Evolutionary conservation across 2,113 vertebrate species (phyloP), one percentile per base, ranked within the genome.

Genomic region (Caretta caretta): DNA sequence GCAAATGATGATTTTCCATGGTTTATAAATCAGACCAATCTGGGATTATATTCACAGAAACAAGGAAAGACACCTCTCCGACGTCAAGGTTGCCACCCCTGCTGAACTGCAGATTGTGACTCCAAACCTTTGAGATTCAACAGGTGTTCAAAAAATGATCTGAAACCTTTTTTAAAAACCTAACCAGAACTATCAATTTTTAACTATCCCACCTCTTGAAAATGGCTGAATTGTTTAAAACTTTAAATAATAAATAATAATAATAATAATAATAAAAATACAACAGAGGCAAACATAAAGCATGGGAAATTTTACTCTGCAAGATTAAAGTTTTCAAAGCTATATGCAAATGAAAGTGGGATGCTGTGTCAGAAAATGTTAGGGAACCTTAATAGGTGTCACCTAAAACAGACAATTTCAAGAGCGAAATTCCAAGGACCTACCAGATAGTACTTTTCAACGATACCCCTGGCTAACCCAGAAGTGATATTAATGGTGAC

Each of bases 31-130:
- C 92, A 56, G 48, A 78, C 85, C 82, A 92, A 93, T 80, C 89
- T 93, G 93, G 92, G 96, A 89, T 90, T 27, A 87, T 46, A 92
- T 97, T 95, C 95, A 93, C 86, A 92, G 92, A 89, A 89, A 93
- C 90, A 80, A 92, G 89, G 88, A 38, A 59, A 95, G 85, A 94
- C 92, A 92, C 88, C 80, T 94, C 56, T 90, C 87, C 48, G 85
- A 92, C 94, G 83, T 46, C 80, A 87, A 95, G 92, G 95, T 96
- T 95, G 94, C 93, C 85, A 46, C 83, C 87, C 88, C 78, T 1
- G 0, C 79, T 92, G 88, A 38, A 56, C 59, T 87, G 82, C 93
- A 93, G 62, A 96, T 56, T 72, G 83, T 56, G 96, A 84, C 93
- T 51, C 81, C 80, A 78, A 95, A 22, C 83, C 35, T 84, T 84